A percentile compares a stretch with the other conserved stretches of the same genome.
phyloP scores from a whole-genome alignment of 1,140 invertebrate species.

The Zaprionus gabonicus region DNA sequence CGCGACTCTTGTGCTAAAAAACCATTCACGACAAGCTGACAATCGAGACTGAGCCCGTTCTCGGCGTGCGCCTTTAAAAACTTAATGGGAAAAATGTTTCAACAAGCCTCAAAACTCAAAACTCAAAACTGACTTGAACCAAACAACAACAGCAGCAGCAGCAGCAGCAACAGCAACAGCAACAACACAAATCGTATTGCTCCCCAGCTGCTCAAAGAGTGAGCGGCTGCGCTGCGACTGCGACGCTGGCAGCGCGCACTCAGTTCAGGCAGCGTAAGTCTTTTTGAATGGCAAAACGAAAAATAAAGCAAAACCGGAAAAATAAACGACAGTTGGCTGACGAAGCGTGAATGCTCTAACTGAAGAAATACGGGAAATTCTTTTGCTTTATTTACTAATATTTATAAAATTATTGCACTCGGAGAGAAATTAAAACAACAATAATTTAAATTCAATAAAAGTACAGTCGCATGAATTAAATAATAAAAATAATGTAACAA shows the following conservation, averaged over 20 bases:
- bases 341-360: slow-evolving; percentile 53
- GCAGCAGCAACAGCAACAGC: slow-evolving; percentile 42
- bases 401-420: no score
- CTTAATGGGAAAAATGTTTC: slow-evolving; percentile 81
- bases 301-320: slow-evolving; percentile 81
- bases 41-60: slow-evolving; percentile 80
- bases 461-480: no score
- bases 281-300: slow-evolving; percentile 77
- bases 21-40: slow-evolving; percentile 81
- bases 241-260: slow-evolving; percentile 12
- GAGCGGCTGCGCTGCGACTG: slow-evolving; percentile 30
- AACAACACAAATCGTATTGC: slow-evolving; percentile 45
- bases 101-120: slow-evolving; percentile 51
- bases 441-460: no score
- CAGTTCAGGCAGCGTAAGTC: slow-evolving; percentile 44
- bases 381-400: background rate
- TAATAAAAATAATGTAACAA: no score
- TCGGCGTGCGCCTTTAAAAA: slow-evolving; percentile 79
- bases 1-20: slow-evolving; percentile 76
- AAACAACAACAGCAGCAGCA: slow-evolving; percentile 8
- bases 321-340: slow-evolving; percentile 27
- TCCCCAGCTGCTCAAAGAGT: slow-evolving; percentile 62
- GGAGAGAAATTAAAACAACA: no score
- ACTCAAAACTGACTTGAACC: slow-evolving; percentile 52
- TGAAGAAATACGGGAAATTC: background rate